Evolutionary conservation across 2,797 vertebrate genomes (phyloP), one percentile per base, ranked within the genome.

Genomic region (Pterois miles): DNA sequence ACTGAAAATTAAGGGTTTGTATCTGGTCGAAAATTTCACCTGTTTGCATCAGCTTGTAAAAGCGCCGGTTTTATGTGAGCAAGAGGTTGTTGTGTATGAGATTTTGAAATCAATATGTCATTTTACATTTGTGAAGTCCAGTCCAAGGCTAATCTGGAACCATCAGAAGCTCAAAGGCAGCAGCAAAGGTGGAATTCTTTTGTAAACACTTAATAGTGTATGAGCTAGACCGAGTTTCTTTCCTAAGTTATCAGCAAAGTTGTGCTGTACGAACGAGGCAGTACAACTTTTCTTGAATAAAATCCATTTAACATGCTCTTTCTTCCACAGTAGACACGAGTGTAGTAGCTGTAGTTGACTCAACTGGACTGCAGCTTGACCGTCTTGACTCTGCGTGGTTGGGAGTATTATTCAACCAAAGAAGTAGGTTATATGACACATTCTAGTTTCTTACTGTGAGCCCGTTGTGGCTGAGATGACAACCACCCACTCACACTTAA

Each of bases 101-200:
- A 79, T 78, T 82, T 74, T 4, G 38, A 50, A 84, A 88, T 92
- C 90, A 90, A 91, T 91, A 87, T 74, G 73, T 88, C 46, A 88
- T 89, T 90, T 86, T 77, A 72, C 52, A 81, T 89, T 86, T 83
- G 58, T 84, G 68, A 83, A 74, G 81, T 76, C 67, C 48, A 87
- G 31, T 85, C 60, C 53, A 74, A 83, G 31, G 58, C 46, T 86
- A 83, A 86, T 91, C 83, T 87, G 8, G 0, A 86, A 71, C 76
- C 71, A 69, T 75, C 57, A 75, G 27, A 84, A 81, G 64, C 57
- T 85, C 63, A 81, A 78, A 87, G 58, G 43, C 52, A 36, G 12
- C 62, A 52, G 56, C 77, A 59, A 76, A 71, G 20, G 38, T 64
- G 65, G 33, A 81, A 70, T 83, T 75, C 2, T 58, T 65, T 74